Evolutionary conservation across 2,797 vertebrate species (phyloP).

Genomic region (Hylomyscus alleni): DNA sequence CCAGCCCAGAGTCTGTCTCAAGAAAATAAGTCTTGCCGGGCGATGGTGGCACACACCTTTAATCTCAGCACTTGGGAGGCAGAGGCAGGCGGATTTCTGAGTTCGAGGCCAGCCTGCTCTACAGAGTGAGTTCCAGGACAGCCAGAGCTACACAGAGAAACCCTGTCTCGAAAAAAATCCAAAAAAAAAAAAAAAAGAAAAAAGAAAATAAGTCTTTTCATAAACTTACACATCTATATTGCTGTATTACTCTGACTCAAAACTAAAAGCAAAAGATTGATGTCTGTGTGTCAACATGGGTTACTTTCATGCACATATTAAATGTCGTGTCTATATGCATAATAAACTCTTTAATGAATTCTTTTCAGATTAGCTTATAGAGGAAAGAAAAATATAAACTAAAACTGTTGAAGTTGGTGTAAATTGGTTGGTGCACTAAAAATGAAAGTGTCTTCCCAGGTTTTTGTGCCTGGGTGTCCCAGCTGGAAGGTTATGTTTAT

Average conservation of each 20-base stretch:
- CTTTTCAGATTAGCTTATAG: neutral
- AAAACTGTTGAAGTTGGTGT: neutral
- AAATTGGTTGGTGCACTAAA: neutral
- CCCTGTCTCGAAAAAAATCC: too few relatives aligned
- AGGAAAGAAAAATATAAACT: neutral
- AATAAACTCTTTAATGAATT: neutral
- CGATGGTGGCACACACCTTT: too few relatives aligned
- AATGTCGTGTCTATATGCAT: neutral
- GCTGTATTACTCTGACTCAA: neutral
- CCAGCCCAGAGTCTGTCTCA: neutral
- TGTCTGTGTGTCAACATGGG: neutral
- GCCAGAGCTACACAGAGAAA: too few relatives aligned
- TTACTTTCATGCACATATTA: neutral
- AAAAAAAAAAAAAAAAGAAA: too few relatives aligned
- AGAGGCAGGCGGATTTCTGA: too few relatives aligned
- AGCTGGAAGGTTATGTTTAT: neutral
- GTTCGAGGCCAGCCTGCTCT: too few relatives aligned
- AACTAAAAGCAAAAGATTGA: neutral
- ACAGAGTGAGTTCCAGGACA: too few relatives aligned
- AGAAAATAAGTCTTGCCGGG: neutral
- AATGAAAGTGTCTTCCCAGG: neutral
- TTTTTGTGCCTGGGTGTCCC: neutral
- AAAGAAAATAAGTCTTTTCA: neutral
- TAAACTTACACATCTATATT: neutral
- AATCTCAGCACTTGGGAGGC: too few relatives aligned